Conservation (phyloP, 2,113 vertebrate species). For the Ciconia maguari region DNA sequence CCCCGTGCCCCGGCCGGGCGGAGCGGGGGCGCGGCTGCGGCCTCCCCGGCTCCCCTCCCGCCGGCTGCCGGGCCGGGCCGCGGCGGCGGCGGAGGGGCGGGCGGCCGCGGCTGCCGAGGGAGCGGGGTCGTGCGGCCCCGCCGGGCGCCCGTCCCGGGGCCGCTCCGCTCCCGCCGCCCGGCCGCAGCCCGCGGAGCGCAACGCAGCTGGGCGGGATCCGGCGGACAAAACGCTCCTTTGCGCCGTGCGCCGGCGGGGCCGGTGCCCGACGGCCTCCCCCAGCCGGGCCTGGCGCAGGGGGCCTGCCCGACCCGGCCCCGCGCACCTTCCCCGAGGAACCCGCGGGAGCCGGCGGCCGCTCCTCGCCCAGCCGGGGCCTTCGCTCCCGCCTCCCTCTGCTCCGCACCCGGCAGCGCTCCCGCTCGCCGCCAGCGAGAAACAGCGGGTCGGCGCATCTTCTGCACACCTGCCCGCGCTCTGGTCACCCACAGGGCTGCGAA, state of each 20-base stretch:
- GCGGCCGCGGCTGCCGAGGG: not conserved
- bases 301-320: no score
- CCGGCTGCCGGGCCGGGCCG: no score
- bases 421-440: not conserved
- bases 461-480: not conserved
- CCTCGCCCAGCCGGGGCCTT: no score
- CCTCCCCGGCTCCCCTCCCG: not conserved
- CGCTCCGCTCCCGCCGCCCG: not conserved
- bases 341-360: no score
- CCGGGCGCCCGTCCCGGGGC: no score
- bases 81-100: not conserved
- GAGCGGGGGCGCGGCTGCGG: not conserved
- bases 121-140: not conserved
- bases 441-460: fast-evolving
- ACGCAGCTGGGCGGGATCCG: not conserved
- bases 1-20: not conserved
- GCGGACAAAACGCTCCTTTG: not conserved
- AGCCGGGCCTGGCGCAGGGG: not conserved
- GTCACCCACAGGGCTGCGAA: not conserved
- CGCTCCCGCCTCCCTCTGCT: not conserved
- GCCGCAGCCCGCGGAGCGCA: not conserved
- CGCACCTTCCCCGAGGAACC: no score
- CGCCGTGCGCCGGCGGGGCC: not conserved
- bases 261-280: not conserved
- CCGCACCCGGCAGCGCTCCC: no score